Percentiles rank a stretch among this genome's conserved stretches.
These are phyloP conservation scores for Microcebus tavaratra DNA, from an alignment of 2,113 vertebrate species.

Conservation along the genomic window DNA sequence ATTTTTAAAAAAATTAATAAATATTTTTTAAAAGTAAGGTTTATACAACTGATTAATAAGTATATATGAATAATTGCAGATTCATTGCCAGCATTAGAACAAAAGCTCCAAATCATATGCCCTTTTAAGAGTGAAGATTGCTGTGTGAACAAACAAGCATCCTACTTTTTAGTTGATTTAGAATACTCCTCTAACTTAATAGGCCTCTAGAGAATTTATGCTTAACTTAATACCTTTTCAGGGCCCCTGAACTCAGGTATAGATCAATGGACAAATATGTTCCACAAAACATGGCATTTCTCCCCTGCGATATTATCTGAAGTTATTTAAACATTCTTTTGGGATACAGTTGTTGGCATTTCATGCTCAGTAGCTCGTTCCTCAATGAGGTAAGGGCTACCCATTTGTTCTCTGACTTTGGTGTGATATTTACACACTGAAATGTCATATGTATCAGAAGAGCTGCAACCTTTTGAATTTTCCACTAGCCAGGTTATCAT, in stretches of 20 bases:
- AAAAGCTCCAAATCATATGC: neutral
- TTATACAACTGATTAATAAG: neutral
- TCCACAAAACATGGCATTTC: conserved; percentile 45
- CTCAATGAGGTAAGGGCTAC: conserved; percentile 10
- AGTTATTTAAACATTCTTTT: conserved; percentile 47
- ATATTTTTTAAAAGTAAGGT: neutral
- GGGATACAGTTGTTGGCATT: conserved; percentile 51
- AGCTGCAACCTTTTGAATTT: conserved; percentile 49
- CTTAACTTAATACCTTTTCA: neutral
- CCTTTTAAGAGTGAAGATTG: neutral
- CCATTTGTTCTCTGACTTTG: conserved; percentile 4
- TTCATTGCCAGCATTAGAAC: neutral
- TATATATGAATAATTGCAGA: neutral
- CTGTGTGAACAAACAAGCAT: conserved; percentile 29
- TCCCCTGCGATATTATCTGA: neutral
- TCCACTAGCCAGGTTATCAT: neutral
- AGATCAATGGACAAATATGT: conserved; percentile 45
- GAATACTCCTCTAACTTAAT: conserved; percentile 2
- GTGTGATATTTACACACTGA: conserved; percentile 68
- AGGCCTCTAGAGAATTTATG: neutral
- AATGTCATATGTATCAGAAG: conserved; percentile 62
- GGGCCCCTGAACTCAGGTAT: conserved; percentile 2
- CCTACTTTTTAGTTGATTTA: neutral
- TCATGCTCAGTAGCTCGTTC: neutral
- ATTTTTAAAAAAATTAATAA: neutral